Conservation (phyloP, 2,113 vertebrate species). For the Sebastes schlegelii region DNA sequence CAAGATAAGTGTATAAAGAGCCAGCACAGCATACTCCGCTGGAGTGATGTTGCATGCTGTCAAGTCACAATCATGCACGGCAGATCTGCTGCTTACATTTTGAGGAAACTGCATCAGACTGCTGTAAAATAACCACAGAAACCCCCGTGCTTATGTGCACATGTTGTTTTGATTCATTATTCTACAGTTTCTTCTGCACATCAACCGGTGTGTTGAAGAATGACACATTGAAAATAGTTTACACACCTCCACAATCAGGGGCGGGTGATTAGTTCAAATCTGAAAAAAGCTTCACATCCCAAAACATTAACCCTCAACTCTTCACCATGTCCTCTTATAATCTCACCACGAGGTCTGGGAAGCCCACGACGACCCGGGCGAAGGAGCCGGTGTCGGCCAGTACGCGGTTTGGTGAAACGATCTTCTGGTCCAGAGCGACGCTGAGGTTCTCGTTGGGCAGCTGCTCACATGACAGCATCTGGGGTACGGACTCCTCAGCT, state of each 20-base stretch:
- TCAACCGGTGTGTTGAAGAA: too few relatives aligned
- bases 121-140: too few relatives aligned
- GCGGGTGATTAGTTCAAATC: not conserved
- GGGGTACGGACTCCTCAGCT: constrained; percentile 82
- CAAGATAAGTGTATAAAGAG: not conserved
- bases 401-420: constrained; percentile 93
- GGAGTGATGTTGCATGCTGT: too few relatives aligned
- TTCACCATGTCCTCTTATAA: not conserved
- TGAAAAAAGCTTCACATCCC: not conserved
- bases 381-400: constrained; percentile 87
- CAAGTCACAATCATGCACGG: too few relatives aligned
- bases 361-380: constrained; percentile 90
- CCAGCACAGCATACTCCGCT: too few relatives aligned
- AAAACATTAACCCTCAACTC: not conserved
- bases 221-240: too few relatives aligned
- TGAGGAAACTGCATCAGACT: too few relatives aligned
- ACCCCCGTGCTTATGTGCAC: too few relatives aligned
- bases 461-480: constrained; percentile 90
- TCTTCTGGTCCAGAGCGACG: constrained; percentile 92
- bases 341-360: constrained; percentile 96
- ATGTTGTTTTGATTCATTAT: too few relatives aligned
- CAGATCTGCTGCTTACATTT: too few relatives aligned
- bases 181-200: too few relatives aligned
- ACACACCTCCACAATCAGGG: not conserved
- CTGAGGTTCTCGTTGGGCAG: constrained; percentile 94